A percentile compares a stretch with the other conserved stretches of the same genome.
Conservation (phyloP, 2,797 vertebrate genomes). For the Emys orbicularis region DNA sequence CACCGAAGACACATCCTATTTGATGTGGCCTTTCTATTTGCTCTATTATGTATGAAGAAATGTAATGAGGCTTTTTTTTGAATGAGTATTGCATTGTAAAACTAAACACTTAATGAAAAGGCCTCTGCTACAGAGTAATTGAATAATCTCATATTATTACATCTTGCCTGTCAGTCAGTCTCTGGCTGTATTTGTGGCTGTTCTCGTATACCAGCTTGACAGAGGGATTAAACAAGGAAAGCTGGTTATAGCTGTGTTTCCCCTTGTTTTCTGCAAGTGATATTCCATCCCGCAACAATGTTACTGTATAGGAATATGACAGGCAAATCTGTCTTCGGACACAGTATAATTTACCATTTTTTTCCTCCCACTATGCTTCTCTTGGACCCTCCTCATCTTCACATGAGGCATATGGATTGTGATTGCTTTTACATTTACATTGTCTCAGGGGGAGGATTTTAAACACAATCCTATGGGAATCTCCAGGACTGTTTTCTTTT, state of each 20-base stretch:
- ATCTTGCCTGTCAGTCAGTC: conserved; percentile 63
- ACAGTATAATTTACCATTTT: conserved; percentile 15
- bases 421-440: not conserved
- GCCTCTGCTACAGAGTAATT: conserved; percentile 60
- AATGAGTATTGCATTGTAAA: conserved; percentile 55
- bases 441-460: not conserved
- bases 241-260: conserved; percentile 44
- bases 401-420: not conserved
- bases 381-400: not conserved
- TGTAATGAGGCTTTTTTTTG: conserved; percentile 34
- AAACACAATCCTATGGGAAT: not conserved
- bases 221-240: conserved; percentile 29
- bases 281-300: not conserved
- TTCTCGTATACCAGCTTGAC: conserved; percentile 55
- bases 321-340: conserved; percentile 2
- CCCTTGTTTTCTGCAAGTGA: conserved; percentile 51
- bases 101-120: conserved; percentile 67
- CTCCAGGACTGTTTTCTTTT: not conserved
- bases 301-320: conserved; percentile 6
- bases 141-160: conserved; percentile 61
- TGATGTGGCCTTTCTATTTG: not conserved
- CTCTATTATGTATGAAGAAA: conserved; percentile 7
- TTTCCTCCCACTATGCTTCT: not conserved
- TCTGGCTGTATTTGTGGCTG: conserved; percentile 34
- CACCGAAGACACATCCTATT: not conserved